Evolutionary conservation across 2,888 invertebrate genomes (phyloP), one percentile per base, ranked within the genome.

Genomic region (Encarsia formosa): DNA sequence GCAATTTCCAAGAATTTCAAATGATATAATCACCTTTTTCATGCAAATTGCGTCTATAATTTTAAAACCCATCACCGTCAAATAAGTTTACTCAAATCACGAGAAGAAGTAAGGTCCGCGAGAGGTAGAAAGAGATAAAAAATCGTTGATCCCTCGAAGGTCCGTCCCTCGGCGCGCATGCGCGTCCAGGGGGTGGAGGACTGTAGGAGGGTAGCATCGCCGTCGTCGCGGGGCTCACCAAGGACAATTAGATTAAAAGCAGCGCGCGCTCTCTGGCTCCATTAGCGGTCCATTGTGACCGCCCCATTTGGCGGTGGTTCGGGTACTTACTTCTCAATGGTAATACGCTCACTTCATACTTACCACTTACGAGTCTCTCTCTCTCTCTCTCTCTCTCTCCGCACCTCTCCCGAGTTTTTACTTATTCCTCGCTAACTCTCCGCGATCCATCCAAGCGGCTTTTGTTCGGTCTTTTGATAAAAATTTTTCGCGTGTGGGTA

Each of bases 171-270:
- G n/a, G n/a, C n/a, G n/a, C n/a, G n/a, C n/a, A n/a, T n/a, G 42
- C 34, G 32, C n/a, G 26, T 34, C 16, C 6, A 8, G 34, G 15
- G 16, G 16, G 59, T 50, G 19, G 16, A 22, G 31, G 43, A 48
- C 47, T 42, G 41, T 40, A 40, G 54, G 39, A 41, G 50, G 41
- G 54, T 47, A 54, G 59, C 56, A 54, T 51, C 59, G 59, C 63
- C 61, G 62, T 18, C 31, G n/a, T 13, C 18, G 19, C 31, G 5
- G 26, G 32, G 18, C 39, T 22, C 15, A 8, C 40, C 39, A 66
- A 70, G 73, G 72, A 73, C 73, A 71, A 73, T 73, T 73, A 73
- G 73, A 73, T 73, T 73, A 73, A 73, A 73, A 73, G 73, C 73
- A 73, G 72, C 73, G 69, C 69, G 70, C 70, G 70, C 65, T 71